Base-by-base conservation (phyloP, 1,140 invertebrate species). In the Drosophila pachea region DNA sequence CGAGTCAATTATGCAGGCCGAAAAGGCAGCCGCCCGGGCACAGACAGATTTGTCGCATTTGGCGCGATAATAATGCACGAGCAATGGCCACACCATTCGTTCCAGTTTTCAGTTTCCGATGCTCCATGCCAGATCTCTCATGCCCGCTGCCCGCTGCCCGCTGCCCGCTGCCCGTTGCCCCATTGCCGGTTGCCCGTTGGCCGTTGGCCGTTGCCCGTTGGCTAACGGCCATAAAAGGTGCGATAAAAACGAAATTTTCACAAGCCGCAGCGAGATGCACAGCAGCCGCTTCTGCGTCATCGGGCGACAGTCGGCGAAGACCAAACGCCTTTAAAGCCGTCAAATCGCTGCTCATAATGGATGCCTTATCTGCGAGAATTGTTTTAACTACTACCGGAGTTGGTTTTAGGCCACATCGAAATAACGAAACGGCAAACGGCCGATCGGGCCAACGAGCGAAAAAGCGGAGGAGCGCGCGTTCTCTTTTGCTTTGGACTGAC, bases 311-410 rank as follows among this genome's bases (percentile, higher is more conserved):
- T 68, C 81, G 82, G 83, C 82, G 78, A 86, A 86, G 71, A 82
- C 78, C 83, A 87, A 86, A 86, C 82, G 59, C 43, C 72, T 59
- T 64, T 45, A 73, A 82, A 86, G 82, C 82, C 82, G 78, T 86
- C 82, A 86, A 86, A 86, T 86, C 82, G 82, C 78, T 86, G 82
- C 78, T 86, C 82, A 86, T 86, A 86, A 86, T 86, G 82, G 82
- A 86, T 68, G 82, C 69, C 78, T 86, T 86, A 86, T 86, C 82
- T 68, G 52, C 43, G 47, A 82, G 79, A 87, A 86, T 86, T 86
- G 82, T 81, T 87, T 86, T 78, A 86, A 82, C 82, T 86, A 86
- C 82, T 86, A 86, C 82, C 73, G 82, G 82, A 86, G 78, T 86
- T 86, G 52, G 82, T 78, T 87, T 77, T 72, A 55, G 74, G 76